Evolutionary conservation across 2,113 vertebrate genomes (phyloP).

Genomic region (Candoia aspera): DNA sequence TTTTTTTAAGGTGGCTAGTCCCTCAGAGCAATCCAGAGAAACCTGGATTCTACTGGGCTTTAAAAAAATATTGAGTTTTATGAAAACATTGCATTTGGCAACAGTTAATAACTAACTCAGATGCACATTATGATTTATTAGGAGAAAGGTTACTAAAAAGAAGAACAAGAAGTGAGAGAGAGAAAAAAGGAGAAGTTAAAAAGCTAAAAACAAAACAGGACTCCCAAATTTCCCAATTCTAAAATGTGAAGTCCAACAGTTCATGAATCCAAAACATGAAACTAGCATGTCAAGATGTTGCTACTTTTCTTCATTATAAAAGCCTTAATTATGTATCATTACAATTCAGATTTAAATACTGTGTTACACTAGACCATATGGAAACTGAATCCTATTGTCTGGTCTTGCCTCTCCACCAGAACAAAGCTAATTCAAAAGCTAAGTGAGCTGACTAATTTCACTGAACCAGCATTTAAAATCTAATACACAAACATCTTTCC

Average conservation of each 20-base stretch:
- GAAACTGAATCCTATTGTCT: neutral
- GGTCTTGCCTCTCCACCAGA: neutral
- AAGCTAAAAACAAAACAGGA: neutral
- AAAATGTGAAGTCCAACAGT: neutral
- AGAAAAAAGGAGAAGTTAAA: neutral
- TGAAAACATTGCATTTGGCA: neutral
- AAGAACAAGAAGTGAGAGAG: neutral
- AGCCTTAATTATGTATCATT: neutral
- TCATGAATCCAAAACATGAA: neutral
- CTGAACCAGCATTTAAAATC: too few relatives aligned
- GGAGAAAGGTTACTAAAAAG: neutral
- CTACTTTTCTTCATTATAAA: neutral
- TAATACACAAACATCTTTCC: too few relatives aligned
- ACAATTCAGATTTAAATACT: neutral
- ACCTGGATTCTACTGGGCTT: neutral
- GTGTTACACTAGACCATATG: neutral
- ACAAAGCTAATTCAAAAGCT: neutral
- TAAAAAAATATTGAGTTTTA: neutral
- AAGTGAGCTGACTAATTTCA: neutral
- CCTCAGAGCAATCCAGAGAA: neutral
- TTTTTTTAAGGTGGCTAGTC: neutral
- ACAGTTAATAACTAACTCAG: neutral
- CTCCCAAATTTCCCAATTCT: neutral
- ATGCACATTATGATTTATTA: neutral
- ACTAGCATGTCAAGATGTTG: neutral